Percentiles rank a stretch among this genome's conserved stretches.
These are phyloP conservation scores for Drosophila falleni DNA, from an alignment of 2,888 invertebrate species.

Conservation along the genomic window DNA sequence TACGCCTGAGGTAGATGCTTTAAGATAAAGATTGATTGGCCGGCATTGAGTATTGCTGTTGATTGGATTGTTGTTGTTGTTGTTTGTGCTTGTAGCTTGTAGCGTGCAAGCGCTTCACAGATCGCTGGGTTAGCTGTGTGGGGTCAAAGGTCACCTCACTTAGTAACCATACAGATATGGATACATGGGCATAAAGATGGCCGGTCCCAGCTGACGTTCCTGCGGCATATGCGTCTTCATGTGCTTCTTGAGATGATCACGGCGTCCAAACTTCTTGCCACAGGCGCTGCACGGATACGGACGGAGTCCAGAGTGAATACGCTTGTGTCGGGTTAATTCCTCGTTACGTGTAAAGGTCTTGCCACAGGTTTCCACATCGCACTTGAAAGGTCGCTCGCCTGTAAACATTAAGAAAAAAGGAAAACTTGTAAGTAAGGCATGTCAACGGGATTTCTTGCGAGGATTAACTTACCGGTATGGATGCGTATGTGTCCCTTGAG, in stretches of 20 bases:
- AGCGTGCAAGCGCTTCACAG: slow-evolving; percentile 77
- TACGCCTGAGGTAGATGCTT: slow-evolving; percentile 76
- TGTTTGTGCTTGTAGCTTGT: slow-evolving; percentile 58
- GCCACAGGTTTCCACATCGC: slow-evolving; percentile 93
- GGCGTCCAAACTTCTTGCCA: slow-evolving; percentile 96
- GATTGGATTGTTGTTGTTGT: slow-evolving; percentile 12
- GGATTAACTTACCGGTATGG: slow-evolving; percentile 90
- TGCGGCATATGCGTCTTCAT: slow-evolving; percentile 92
- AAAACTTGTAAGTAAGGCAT: slow-evolving; percentile 35
- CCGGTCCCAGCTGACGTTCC: slow-evolving; percentile 88
- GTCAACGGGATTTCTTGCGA: neutral
- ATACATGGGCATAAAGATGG: slow-evolving; percentile 88
- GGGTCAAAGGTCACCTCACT: neutral
- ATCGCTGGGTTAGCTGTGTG: slow-evolving; percentile 37
- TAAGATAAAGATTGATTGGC: slow-evolving; percentile 41
- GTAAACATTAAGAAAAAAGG: slow-evolving; percentile 8
- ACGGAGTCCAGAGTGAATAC: slow-evolving; percentile 94
- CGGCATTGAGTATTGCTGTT: slow-evolving; percentile 45
- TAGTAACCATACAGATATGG: slow-evolving; percentile 88
- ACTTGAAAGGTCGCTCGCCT: slow-evolving; percentile 95
- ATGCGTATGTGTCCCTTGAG: slow-evolving; percentile 96
- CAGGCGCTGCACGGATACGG: slow-evolving; percentile 95
- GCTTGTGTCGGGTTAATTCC: slow-evolving; percentile 95
- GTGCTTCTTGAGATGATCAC: slow-evolving; percentile 98
- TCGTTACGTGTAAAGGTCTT: slow-evolving; percentile 97